phyloP scores from a whole-genome alignment of 2,113 vertebrate species.

The Illadopsis cleaveri region DNA sequence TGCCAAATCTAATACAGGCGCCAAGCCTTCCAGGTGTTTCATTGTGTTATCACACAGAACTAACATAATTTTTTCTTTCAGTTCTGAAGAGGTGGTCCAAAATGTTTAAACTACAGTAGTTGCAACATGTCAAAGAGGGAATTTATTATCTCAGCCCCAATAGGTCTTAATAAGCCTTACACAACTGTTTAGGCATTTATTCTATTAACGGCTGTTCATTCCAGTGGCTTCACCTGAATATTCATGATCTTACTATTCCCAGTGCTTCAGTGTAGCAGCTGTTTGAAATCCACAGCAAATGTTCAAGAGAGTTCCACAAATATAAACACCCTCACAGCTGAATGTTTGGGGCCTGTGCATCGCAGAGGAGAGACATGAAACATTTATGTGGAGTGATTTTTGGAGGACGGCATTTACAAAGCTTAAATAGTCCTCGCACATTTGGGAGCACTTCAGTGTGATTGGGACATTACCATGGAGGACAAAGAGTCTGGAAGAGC shows the following conservation, averaged over 20 bases:
- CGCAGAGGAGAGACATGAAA: slow-evolving; percentile 73
- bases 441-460: slow-evolving; percentile 69
- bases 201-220: slow-evolving; percentile 91
- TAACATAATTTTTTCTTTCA: slow-evolving; percentile 77
- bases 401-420: slow-evolving; percentile 68
- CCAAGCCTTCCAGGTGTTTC: slow-evolving; percentile 84
- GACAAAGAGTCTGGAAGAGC: slow-evolving; percentile 63
- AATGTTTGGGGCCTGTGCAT: slow-evolving; percentile 71
- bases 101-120: slow-evolving; percentile 81
- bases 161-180: slow-evolving; percentile 87
- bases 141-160: slow-evolving; percentile 85
- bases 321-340: slow-evolving; percentile 82
- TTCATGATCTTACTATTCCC: slow-evolving; percentile 92
- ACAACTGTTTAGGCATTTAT: slow-evolving; percentile 88
- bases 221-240: slow-evolving; percentile 92
- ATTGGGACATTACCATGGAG: slow-evolving; percentile 63
- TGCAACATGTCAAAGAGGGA: slow-evolving; percentile 80
- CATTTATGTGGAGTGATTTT: slow-evolving; percentile 74
- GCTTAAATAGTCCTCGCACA: slow-evolving; percentile 66
- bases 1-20: slow-evolving; percentile 68
- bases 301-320: slow-evolving; percentile 85
- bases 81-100: slow-evolving; percentile 79
- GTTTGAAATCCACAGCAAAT: slow-evolving; percentile 85
- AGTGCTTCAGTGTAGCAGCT: slow-evolving; percentile 86
- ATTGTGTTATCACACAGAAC: slow-evolving; percentile 76